These are phyloP conservation scores for Drosophila mayaguana DNA, from an alignment of 2,888 invertebrate species.

Conservation along the genomic window DNA sequence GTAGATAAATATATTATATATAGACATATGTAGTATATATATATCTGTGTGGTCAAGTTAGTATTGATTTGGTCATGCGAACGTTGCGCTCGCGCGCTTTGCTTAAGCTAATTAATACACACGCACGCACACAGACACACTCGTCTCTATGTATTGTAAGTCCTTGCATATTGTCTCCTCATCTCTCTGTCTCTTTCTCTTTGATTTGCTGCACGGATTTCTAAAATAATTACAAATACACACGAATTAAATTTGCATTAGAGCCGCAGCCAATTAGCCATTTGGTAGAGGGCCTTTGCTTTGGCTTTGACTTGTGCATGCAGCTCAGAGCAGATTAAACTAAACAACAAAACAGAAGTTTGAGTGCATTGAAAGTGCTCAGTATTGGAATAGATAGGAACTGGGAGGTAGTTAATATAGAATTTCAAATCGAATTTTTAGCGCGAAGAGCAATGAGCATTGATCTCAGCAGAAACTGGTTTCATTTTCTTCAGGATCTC, in stretches of 20 bases:
- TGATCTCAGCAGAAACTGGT: too few species aligned
- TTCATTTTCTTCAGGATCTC: background rate
- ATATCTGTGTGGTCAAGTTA: conserved; percentile 56
- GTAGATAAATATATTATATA: background rate
- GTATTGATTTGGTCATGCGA: conserved; percentile 77
- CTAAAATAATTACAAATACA: conserved; percentile 79
- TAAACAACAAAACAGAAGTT: background rate
- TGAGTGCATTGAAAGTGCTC: background rate
- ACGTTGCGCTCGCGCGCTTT: conserved; percentile 57
- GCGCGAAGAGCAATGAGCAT: too few species aligned
- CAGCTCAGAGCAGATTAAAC: background rate
- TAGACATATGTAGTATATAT: background rate
- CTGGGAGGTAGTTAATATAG: background rate
- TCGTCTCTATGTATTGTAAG: conserved; percentile 11
- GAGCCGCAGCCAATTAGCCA: conserved; percentile 75
- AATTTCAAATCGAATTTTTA: too few species aligned
- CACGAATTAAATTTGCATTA: conserved; percentile 80
- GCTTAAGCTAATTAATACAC: conserved; percentile 68
- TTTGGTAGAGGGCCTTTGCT: conserved; percentile 23
- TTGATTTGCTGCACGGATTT: conserved; percentile 76
- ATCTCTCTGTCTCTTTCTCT: conserved; percentile 16
- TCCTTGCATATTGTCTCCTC: conserved; percentile 23
- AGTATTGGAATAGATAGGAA: background rate
- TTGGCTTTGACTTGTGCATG: conserved; percentile 9
- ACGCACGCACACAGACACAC: background rate